These are phyloP conservation scores for Scaptomyza flava DNA, from an alignment of 2,888 invertebrate species.

Conservation along the genomic window DNA sequence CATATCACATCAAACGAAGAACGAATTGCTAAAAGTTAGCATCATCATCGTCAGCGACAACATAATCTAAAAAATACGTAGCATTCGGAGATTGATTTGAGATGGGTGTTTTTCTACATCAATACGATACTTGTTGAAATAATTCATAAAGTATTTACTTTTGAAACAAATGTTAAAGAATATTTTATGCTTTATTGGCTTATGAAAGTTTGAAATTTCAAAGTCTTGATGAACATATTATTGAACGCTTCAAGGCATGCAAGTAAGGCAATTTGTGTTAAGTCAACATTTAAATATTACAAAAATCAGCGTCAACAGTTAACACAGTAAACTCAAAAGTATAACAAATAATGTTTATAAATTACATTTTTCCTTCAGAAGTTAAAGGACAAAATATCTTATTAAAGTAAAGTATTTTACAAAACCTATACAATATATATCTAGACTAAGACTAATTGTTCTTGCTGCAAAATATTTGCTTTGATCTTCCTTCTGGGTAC, in stretches of 20 bases:
- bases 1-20: slow-evolving; percentile 72
- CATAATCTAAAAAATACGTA: slow-evolving; percentile 24
- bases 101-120: slow-evolving; percentile 21
- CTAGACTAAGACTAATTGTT: slow-evolving; percentile 22
- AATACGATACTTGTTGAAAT: background rate
- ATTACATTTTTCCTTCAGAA: background rate
- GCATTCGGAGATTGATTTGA: slow-evolving; percentile 30
- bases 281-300: background rate
- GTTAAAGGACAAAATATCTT: background rate
- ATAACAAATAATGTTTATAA: background rate
- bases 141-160: background rate
- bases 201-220: too few relatives aligned
- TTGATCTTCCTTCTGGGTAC: slow-evolving; percentile 1
- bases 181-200: too few relatives aligned
- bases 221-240: too few relatives aligned
- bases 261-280: too few relatives aligned
- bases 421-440: slow-evolving; percentile 6
- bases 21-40: slow-evolving; percentile 52
- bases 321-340: background rate
- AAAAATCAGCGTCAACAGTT: background rate
- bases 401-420: slow-evolving; percentile 5
- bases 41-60: slow-evolving; percentile 47
- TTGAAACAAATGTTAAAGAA: too few relatives aligned
- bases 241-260: too few relatives aligned
- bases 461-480: slow-evolving; percentile 1